phyloP scores from a whole-genome alignment of 1,140 invertebrate species.

The Asobara japonica region DNA sequence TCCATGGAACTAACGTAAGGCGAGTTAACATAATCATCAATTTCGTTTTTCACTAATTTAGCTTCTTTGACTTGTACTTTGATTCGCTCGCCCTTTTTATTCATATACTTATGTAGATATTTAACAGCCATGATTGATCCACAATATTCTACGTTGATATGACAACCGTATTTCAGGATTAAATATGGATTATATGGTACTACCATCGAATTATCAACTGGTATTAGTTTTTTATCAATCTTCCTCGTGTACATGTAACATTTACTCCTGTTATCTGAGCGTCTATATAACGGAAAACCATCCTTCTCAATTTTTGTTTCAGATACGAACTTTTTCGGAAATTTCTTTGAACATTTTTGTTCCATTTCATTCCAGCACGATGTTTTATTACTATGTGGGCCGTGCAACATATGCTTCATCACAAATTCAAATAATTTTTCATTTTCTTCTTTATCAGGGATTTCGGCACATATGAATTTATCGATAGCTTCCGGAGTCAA shows the following conservation, averaged over 20 bases:
- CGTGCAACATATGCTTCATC: slow-evolving; percentile 26
- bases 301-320: neutral
- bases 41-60: neutral
- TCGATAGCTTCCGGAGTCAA: neutral
- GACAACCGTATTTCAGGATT: neutral
- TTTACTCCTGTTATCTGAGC: neutral
- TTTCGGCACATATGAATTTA: slow-evolving; percentile 26
- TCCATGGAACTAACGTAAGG: neutral
- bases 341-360: slow-evolving; percentile 28
- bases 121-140: neutral
- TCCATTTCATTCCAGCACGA: slow-evolving; percentile 22
- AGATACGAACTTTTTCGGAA: slow-evolving; percentile 18
- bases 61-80: neutral
- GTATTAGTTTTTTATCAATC: neutral
- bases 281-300: neutral
- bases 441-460: slow-evolving; percentile 14
- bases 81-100: neutral
- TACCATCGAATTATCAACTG: slow-evolving; percentile 18
- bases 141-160: neutral
- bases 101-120: neutral
- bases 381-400: slow-evolving; percentile 20
- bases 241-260: neutral
- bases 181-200: slow-evolving; percentile 27
- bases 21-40: neutral
- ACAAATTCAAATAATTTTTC: slow-evolving; percentile 2